Base-by-base conservation (phyloP, 2,797 vertebrate genomes). In the Esox lucius region DNA sequence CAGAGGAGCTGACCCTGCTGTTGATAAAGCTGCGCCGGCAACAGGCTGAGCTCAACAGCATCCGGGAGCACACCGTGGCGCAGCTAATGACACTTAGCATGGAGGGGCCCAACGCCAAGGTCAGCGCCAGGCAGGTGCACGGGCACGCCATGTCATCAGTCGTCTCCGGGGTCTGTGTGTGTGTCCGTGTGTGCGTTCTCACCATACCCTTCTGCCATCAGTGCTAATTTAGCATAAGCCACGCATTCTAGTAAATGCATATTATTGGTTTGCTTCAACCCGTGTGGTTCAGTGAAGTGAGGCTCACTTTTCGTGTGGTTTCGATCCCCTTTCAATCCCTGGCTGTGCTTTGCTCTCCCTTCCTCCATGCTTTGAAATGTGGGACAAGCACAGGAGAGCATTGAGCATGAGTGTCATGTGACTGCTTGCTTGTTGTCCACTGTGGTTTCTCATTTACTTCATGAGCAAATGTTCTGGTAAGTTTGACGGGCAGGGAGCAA, bases 11-110 rank as follows among this genome's bases (percentile, higher is more conserved):
- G 87, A 99, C 98, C 11, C 95, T 99, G 91, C 93, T 98, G 92
- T 95, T 99, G 28, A 99, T 99, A 94, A 96, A 99, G 91, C 96
- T 99, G 90, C 94, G 98, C 77, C 94, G 98, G 91, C 97, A 99
- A 93, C 98, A 99, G 91, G 97, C 98, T 0, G 98, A 99, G 90
- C 95, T 99, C 92, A 96, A 90, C 92, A 97, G 95, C 89, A 90
- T 98, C 89, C 95, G 96, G 90, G 97, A 99, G 81, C 97, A 97
- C 83, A 98, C 96, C 31, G 86, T 98, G 87, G 90, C 96, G 74
- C 98, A 99, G 92, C 96, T 99, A 77, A 94, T 97, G 96, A 95
- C 96, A 85, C 94, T 98, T 78, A 96, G 96, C 83, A 87, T 96
- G 83, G 96, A 97, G 91, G 94, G 95, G 87, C 92, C 92, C 95